phyloP scores from a whole-genome alignment of 2,113 vertebrate species.

The Gnathonemus longibarbis region DNA sequence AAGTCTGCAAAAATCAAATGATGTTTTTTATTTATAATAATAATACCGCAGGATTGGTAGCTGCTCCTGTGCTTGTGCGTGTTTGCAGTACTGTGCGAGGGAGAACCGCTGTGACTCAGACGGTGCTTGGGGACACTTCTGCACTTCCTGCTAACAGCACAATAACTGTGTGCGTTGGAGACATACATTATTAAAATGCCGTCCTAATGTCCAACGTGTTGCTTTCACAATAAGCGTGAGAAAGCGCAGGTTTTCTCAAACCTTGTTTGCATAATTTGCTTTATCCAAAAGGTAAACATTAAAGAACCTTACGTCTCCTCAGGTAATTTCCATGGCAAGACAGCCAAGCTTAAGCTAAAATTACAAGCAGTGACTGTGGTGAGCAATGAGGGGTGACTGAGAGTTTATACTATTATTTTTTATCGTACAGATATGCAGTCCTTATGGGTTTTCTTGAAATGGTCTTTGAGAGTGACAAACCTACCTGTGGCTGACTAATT shows the following conservation, averaged over 20 bases:
- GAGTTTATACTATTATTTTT: not conserved
- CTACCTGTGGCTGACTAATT: not conserved
- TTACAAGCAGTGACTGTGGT: not conserved
- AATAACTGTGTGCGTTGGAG: not conserved
- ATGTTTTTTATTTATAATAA: not conserved
- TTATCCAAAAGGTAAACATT: not conserved
- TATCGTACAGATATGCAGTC: not conserved
- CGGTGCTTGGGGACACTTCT: not conserved
- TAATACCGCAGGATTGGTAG: not conserved
- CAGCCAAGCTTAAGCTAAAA: not conserved
- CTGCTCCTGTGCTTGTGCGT: not conserved
- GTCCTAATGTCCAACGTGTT: not conserved
- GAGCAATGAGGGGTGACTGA: not conserved
- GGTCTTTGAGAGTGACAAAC: not conserved
- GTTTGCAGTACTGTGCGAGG: not conserved
- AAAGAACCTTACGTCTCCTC: not conserved
- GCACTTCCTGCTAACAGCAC: not conserved
- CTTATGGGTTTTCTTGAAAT: not conserved
- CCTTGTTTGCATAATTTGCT: not conserved
- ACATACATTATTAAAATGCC: not conserved
- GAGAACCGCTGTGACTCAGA: not conserved
- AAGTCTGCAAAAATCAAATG: not conserved
- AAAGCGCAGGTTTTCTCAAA: not conserved
- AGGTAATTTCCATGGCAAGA: not conserved
- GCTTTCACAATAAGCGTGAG: not conserved